Base-by-base conservation (phyloP, 2,113 vertebrate genomes). In the Silurus asotus region DNA sequence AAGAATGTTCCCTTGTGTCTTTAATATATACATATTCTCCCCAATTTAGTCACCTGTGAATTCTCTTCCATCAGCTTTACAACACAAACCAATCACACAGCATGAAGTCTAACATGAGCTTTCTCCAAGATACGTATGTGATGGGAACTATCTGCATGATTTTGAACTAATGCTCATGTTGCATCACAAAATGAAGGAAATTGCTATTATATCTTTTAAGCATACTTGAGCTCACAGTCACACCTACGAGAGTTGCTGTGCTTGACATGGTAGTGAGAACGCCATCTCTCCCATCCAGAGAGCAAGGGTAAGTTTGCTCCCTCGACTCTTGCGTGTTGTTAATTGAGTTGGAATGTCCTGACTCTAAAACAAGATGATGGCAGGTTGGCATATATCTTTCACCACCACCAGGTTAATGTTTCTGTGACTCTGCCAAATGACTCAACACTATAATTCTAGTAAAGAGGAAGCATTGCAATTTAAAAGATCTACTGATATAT, bases 381-480 rank as follows among this genome's bases (percentile, higher is more conserved):
- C 51, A 28, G 51, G n/a, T 77, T 80, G 77, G 77, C 56, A 61
- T 8, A 19, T 61, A 80, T 15, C 56, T 72, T 82, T 67, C 37
- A 28, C 3, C 53, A 83, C 28, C 51, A 53, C 51, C 8, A 72
- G 10, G 10, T 55, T 28, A 37, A 56, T 56, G n/a, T 45, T 23
- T 49, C 20, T n/a, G 37, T 84, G 59, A 84, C 53, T 74, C 58
- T 4, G 19, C 37, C 6, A 65, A 45, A 15, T 77, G 37, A 70
- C 70, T 37, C 51, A 86, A 23, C 17, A 20, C 5, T 8, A 72
- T 48, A 55, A 65, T 62, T 77, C 25, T 4, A 17, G 15, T 25
- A 11, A 17, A 51, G 37, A 83, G 8, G 53, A 23, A 65, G 15
- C 9, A 58, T 84, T 83, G 23, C 79, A 89, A 87, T 90, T 85